These are phyloP conservation scores for Pelosia muscerda DNA, from an alignment of 2,888 invertebrate genomes.

Conservation along the genomic window DNA sequence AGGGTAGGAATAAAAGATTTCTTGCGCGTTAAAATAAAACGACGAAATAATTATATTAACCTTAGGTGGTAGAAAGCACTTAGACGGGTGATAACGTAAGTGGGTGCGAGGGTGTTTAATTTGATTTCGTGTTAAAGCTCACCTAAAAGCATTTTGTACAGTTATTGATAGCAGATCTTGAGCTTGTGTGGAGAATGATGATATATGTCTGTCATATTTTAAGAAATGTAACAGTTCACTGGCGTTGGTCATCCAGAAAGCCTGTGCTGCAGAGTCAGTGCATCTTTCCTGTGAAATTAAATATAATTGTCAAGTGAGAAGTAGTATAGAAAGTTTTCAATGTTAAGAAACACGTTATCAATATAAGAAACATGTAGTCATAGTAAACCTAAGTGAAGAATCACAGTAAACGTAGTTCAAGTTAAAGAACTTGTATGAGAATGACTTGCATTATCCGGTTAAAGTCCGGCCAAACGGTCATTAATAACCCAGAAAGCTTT, in stretches of 20 bases:
- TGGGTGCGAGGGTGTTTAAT: background rate
- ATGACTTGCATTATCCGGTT: background rate
- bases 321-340: background rate
- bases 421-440: background rate
- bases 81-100: background rate
- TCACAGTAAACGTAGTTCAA: no score
- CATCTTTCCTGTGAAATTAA: constrained; percentile 89
- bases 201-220: constrained; percentile 97
- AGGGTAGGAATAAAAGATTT: background rate
- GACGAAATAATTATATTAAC: background rate
- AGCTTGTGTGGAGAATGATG: constrained; percentile 96
- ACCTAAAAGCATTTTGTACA: constrained; percentile 96
- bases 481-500: no score
- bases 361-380: no score
- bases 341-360: background rate
- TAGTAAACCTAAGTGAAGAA: no score
- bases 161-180: constrained; percentile 97
- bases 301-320: background rate
- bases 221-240: constrained; percentile 98
- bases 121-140: constrained; percentile 43
- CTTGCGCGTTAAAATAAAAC: background rate
- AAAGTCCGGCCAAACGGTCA: no score
- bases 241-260: constrained; percentile 99
- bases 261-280: constrained; percentile 94
- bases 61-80: background rate